A percentile compares a stretch with the other conserved stretches of the same genome.
phyloP scores from a whole-genome alignment of 1,140 invertebrate genomes.

The Gryon sp. region DNA sequence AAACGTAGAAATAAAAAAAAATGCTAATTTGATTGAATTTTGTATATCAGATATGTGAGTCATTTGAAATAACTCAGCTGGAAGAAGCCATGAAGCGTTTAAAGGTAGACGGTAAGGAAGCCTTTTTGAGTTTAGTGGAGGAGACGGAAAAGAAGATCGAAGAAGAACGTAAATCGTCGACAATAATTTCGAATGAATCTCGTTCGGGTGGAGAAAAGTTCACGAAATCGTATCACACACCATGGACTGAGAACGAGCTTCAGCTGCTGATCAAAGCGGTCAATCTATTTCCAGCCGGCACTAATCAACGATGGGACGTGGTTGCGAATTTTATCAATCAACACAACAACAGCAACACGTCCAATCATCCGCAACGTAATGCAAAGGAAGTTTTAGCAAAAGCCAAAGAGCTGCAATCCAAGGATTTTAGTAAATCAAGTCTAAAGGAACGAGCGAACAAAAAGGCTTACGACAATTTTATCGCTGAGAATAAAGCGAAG shows the following conservation, averaged over 20 bases:
- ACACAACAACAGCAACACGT: constrained; percentile 82
- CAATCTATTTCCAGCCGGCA: constrained; percentile 97
- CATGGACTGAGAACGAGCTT: constrained; percentile 90
- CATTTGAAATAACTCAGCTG: constrained; percentile 85
- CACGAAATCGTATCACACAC: constrained; percentile 79
- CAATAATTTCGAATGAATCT: constrained; percentile 71
- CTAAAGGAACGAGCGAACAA: constrained; percentile 93
- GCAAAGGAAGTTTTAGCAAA: constrained; percentile 97
- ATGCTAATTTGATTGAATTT: no score
- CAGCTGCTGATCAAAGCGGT: constrained; percentile 96
- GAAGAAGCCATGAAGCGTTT: constrained; percentile 88
- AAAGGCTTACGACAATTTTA: constrained; percentile 94
- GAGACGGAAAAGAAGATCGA: constrained; percentile 87
- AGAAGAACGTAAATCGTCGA: constrained; percentile 83
- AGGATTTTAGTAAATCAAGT: constrained; percentile 90
- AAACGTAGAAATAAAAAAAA: no score
- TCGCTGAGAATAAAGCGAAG: constrained; percentile 89
- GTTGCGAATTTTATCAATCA: constrained; percentile 98
- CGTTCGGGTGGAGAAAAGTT: constrained; percentile 70
- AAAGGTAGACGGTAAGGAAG: constrained; percentile 82
- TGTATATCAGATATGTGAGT: constrained; percentile 82
- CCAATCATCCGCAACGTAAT: constrained; percentile 77
- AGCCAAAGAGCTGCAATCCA: constrained; percentile 96
- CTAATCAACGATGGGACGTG: constrained; percentile 96
- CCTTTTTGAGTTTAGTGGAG: constrained; percentile 85